Conservation (phyloP, 1,140 invertebrate species). For the Achroia grisella region DNA sequence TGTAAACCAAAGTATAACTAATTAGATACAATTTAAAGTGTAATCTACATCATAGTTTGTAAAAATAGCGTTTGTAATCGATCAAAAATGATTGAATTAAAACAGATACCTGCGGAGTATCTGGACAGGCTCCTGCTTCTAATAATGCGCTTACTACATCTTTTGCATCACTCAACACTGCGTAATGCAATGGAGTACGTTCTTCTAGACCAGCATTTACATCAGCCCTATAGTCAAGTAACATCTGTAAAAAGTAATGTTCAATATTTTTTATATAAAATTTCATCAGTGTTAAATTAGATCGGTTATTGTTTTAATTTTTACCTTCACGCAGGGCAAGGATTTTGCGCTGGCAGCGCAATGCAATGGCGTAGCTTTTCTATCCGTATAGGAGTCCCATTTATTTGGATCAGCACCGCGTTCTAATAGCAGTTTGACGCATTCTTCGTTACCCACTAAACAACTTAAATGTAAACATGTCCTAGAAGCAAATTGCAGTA, state of each 20-base stretch:
- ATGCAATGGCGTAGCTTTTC: conserved; percentile 82
- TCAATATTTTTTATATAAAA: too few relatives aligned
- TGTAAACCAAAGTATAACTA: too few relatives aligned
- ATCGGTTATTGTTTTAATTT: conserved; percentile 5
- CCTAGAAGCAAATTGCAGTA: conserved; percentile 59
- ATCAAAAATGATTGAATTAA: too few relatives aligned
- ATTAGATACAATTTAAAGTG: too few relatives aligned
- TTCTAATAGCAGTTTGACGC: conserved; percentile 78
- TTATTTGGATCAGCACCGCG: conserved; percentile 77
- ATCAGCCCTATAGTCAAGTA: conserved; percentile 80
- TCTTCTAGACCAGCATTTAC: conserved; percentile 83
- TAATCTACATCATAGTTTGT: too few relatives aligned
- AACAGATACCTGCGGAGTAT: conserved; percentile 80
- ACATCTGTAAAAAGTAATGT: conserved; percentile 69
- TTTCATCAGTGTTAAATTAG: too few relatives aligned
- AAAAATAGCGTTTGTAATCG: too few relatives aligned
- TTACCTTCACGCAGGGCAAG: conserved; percentile 68
- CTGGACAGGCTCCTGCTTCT: conserved; percentile 81
- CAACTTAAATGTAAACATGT: conserved; percentile 87
- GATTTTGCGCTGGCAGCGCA: conserved; percentile 82
- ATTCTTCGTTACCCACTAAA: conserved; percentile 77
- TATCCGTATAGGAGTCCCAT: conserved; percentile 77
- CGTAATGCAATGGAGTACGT: conserved; percentile 82
- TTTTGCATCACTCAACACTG: conserved; percentile 79
- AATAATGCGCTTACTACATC: conserved; percentile 81